Base-by-base conservation (phyloP, 2,113 vertebrate genomes). In the Emberiza fucata region DNA sequence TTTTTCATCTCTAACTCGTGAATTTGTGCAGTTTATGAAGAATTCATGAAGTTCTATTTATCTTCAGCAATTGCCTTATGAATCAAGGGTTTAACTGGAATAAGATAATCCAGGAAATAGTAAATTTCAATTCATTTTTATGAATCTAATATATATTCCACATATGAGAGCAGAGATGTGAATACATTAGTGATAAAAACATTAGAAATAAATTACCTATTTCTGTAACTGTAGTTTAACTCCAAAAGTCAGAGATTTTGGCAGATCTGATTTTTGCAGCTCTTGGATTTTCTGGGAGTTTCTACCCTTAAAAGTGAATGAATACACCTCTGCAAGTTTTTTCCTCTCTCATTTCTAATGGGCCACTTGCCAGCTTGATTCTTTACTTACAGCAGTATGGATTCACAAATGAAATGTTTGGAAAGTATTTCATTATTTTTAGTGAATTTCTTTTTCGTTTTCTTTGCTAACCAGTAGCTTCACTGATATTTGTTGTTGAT, bases 91-190 rank as follows among this genome's bases (percentile, higher is more conserved):
- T 96, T 96, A 93, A 81, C 85, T 90, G 92, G 83, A 95, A 94
- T 93, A 96, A 93, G 72, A 93, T 96, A 96, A 95, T 96, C 90
- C 88, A 94, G 86, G 90, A 95, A 96, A 93, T 84, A 94, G 93
- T 93, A 95, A 81, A 94, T 96, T 95, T 90, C 60, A 81, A 84
- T 96, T 95, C 88, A 60, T 78, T 96, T 95, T 94, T 96, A 81
- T 91, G 88, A 92, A 69, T 84, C 86, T 81, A 93, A 95, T 95
- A 90, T 92, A 89, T 93, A 95, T 86, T 88, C 92, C 13, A 0
- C 51, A 61, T 75, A 90, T 29, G 69, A 95, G 60, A 92, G 76
- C 47, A 84, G 93, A 93, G 82, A 86, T 71, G 45, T 81, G 90
- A 95, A 86, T 77, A 86, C n/a, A 90, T 90, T 88, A 92, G 72